Evolutionary conservation across 2,797 vertebrate species (phyloP), one percentile per base, ranked within the genome.

Genomic region (Coregonus ussuriensis): DNA sequence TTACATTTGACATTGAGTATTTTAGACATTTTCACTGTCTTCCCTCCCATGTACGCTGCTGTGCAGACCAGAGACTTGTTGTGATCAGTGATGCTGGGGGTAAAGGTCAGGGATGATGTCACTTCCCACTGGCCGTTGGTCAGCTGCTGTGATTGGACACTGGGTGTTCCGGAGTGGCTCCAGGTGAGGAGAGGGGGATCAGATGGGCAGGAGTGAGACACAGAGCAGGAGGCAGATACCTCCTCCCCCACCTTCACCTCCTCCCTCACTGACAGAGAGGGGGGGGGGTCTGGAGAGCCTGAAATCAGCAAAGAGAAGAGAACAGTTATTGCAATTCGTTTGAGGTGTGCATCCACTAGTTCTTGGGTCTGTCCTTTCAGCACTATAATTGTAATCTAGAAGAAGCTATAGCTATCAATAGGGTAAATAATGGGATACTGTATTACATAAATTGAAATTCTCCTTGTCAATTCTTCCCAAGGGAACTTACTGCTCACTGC

Each of bases 101-200:
- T 81, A 79, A 95, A 94, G 56, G 66, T 87, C 79, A 94, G 72
- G n/a, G 71, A 83, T 15, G 91, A 92, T 0, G 71, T 91, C 4
- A 79, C 25, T 14, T 54, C 75, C 90, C 89, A 92, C 72, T 87
- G 80, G n/a, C 87, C 86, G 0, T 78, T 5, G 0, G 11, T 37
- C 25, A 88, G 83, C n/a, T 70, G 0, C 52, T 78, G 71, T 1
- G 82, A 51, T 2, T 84, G 81, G 33, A 72, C 1, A 0, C 31
- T 59, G n/a, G 4, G 0, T 0, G 31, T 18, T 80, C 92, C 91
- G 3, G 74, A 1, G 74, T 82, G 91, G 81, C 56, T 93, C 94
- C 94, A 95, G 75, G n/a, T 82, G 77, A 95, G 77, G 21, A 5
- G 52, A 1, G 93, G 93, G 21, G 85, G 90, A 29, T 85, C 80